A percentile compares a stretch with the other conserved stretches of the same genome.
phyloP scores from a whole-genome alignment of 2,113 vertebrate genomes.

The Microtus pennsylvanicus region DNA sequence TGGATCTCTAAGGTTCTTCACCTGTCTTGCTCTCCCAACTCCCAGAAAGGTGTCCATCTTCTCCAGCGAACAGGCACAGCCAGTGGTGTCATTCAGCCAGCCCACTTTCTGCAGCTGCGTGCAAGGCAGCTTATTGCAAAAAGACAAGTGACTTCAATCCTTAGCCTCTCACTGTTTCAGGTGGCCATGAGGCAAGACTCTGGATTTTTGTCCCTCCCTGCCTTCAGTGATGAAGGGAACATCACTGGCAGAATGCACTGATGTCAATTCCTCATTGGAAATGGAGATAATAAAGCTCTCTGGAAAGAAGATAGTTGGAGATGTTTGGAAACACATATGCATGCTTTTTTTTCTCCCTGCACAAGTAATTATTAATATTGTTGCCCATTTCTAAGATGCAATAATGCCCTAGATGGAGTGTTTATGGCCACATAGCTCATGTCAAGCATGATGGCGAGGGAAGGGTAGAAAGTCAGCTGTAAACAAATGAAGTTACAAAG shows the following conservation, averaged over 20 bases:
- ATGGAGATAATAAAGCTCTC: not conserved
- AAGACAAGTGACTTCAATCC: not conserved
- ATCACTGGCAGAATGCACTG: not conserved
- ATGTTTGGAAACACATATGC: not conserved
- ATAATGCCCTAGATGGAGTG: not conserved
- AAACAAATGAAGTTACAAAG: slow-evolving; percentile 3
- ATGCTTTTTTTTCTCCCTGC: not conserved
- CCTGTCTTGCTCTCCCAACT: not conserved
- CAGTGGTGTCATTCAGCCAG: not conserved
- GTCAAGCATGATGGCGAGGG: not conserved
- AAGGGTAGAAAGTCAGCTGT: slow-evolving; percentile 3
- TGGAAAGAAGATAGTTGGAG: not conserved
- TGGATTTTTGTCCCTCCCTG: not conserved
- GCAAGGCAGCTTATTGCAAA: not conserved
- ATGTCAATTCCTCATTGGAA: not conserved
- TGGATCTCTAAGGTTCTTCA: not conserved
- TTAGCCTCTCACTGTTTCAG: not conserved
- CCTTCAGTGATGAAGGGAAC: not conserved
- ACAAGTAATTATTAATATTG: not conserved
- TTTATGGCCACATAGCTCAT: not conserved
- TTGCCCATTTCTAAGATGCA: not conserved
- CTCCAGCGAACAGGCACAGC: not conserved
- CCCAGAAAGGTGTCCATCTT: not conserved
- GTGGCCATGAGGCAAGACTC: not conserved
- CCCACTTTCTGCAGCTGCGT: not conserved